These are phyloP conservation scores for Peromyscus nudipes DNA, from an alignment of 2,797 vertebrate species.

Conservation along the genomic window DNA sequence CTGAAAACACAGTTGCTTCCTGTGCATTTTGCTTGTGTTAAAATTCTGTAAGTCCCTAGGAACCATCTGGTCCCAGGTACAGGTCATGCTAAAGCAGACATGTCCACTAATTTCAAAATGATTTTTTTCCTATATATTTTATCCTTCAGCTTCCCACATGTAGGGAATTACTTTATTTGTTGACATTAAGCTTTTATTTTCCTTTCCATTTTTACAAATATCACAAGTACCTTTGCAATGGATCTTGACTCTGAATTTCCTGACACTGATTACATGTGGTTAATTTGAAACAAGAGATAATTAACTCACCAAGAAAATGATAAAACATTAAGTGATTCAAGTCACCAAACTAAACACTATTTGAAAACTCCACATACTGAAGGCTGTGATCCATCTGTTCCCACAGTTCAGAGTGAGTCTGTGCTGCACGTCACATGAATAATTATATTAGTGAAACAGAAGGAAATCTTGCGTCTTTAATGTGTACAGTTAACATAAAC, in stretches of 20 bases:
- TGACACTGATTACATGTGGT: neutral
- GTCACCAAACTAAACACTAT: neutral
- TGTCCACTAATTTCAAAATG: constrained; percentile 6
- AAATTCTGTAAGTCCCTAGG: neutral
- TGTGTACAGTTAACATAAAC: constrained; percentile 20
- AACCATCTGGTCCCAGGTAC: neutral
- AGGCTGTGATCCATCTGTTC: constrained; percentile 42
- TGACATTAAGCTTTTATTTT: neutral
- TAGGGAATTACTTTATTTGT: neutral
- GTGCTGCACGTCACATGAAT: neutral
- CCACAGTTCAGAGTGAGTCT: constrained; percentile 5
- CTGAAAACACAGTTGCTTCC: neutral
- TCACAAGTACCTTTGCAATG: neutral
- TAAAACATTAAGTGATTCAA: neutral
- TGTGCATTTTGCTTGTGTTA: neutral
- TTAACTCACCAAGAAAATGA: constrained; percentile 5
- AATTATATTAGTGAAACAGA: constrained; percentile 55
- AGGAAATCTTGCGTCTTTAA: constrained; percentile 23
- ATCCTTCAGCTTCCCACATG: neutral
- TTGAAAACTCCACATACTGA: constrained; percentile 32
- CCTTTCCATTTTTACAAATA: constrained; percentile 26
- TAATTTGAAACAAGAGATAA: constrained; percentile 11
- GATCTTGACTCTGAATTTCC: constrained; percentile 8
- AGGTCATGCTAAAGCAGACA: neutral
- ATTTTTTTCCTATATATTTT: neutral